phyloP scores from a whole-genome alignment of 2,797 vertebrate genomes.

The Eulemur mongoz region DNA sequence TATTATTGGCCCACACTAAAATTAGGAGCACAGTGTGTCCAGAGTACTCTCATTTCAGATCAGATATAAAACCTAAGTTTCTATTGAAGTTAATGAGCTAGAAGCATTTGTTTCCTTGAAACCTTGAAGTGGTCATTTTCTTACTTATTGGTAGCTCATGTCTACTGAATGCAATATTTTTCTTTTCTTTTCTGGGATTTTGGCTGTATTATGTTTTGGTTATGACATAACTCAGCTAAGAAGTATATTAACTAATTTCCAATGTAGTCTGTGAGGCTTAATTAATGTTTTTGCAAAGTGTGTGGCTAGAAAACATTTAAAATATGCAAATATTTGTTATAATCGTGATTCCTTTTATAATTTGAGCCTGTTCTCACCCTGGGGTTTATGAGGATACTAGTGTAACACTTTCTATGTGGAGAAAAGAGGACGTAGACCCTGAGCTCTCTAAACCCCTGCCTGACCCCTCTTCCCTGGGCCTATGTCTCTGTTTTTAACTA shows the following conservation, averaged over 20 bases:
- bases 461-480: neutral
- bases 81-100: constrained; percentile 2
- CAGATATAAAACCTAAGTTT: constrained; percentile 29
- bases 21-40: neutral
- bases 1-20: constrained; percentile 3
- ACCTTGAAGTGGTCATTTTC: neutral
- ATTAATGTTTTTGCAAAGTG: neutral
- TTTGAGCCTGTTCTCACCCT: neutral
- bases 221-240: neutral
- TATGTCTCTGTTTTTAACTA: neutral
- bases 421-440: neutral
- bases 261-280: neutral
- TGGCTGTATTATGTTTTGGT: constrained; percentile 23
- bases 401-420: neutral
- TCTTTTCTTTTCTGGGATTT: constrained; percentile 24
- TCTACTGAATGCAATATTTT: neutral
- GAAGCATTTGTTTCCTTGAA: constrained; percentile 27
- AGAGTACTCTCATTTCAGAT: constrained; percentile 8
- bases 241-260: neutral
- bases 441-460: neutral
- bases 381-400: neutral
- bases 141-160: neutral
- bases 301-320: constrained; percentile 21
- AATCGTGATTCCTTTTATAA: neutral
- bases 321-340: constrained; percentile 12